Conservation (phyloP, 30 jellyfish, hydroid and myxozoan species). For the Chironex yamaguchii region DNA sequence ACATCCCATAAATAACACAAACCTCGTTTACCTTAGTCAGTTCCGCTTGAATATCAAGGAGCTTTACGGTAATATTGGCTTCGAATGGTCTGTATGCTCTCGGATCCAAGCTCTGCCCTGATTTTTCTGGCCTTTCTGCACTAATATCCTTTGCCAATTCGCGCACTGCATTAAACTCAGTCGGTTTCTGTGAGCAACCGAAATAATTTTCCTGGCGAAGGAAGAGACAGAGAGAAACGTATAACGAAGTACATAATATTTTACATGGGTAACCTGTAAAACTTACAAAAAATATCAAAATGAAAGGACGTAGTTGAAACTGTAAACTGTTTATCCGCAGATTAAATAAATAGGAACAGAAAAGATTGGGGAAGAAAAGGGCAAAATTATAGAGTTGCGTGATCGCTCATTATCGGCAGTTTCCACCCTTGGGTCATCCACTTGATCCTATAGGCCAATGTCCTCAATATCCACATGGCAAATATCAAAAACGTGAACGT, state of each 20-base stretch:
- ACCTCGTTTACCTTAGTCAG: constrained; percentile 91
- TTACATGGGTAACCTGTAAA: too few relatives aligned
- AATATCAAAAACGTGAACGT: too few relatives aligned
- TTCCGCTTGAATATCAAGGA: constrained; percentile 93
- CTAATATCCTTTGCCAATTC: not conserved
- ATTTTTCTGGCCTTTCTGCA: constrained; percentile 1
- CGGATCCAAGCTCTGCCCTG: constrained; percentile 44
- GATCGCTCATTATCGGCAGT: too few relatives aligned
- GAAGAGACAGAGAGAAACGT: not conserved
- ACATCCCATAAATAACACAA: too few relatives aligned
- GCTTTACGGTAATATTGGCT: constrained; percentile 85
- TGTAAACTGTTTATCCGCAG: not conserved
- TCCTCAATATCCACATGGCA: too few relatives aligned
- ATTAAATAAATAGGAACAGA: not conserved
- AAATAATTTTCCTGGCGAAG: constrained; percentile 84
- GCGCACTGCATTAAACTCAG: constrained; percentile 84
- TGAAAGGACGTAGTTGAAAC: too few relatives aligned
- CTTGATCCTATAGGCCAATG: too few relatives aligned
- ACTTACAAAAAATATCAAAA: too few relatives aligned
- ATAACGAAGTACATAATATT: too few relatives aligned
- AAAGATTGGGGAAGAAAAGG: too few relatives aligned
- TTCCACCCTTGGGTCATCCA: too few relatives aligned
- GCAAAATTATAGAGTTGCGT: too few relatives aligned
- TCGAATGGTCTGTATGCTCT: constrained; percentile 89
- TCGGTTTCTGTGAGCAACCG: constrained; percentile 85